phyloP scores from a whole-genome alignment of 2,113 vertebrate species.

The Pelodiscus sinensis region DNA sequence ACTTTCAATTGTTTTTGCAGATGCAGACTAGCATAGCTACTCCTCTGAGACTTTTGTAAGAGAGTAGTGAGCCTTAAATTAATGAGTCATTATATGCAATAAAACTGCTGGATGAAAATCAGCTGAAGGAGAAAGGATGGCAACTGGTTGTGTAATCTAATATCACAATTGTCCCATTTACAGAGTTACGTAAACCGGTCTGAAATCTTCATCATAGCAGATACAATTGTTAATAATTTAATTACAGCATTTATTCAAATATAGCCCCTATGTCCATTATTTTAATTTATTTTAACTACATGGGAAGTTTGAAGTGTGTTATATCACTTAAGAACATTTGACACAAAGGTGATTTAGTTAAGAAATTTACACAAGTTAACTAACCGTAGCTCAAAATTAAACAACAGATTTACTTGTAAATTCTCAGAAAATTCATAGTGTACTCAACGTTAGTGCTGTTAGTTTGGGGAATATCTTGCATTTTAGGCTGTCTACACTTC shows the following conservation, averaged over 20 bases:
- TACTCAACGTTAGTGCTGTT: background rate
- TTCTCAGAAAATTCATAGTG: background rate
- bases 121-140: background rate
- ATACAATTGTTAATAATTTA: background rate
- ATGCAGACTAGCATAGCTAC: too few relatives aligned
- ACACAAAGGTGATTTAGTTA: background rate
- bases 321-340: background rate
- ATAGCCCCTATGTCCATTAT: background rate
- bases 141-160: background rate
- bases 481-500: background rate
- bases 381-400: fast-evolving
- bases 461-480: background rate
- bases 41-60: too few relatives aligned
- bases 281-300: background rate
- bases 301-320: background rate
- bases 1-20: too few relatives aligned
- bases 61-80: background rate
- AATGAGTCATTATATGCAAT: background rate
- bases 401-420: background rate
- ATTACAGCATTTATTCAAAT: background rate
- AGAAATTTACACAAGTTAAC: background rate
- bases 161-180: background rate
- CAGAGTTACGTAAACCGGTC: background rate
- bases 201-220: background rate
- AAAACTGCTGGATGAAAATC: background rate